Base-by-base conservation (phyloP, 23 tunicate species). In the Ascidia mentula region DNA sequence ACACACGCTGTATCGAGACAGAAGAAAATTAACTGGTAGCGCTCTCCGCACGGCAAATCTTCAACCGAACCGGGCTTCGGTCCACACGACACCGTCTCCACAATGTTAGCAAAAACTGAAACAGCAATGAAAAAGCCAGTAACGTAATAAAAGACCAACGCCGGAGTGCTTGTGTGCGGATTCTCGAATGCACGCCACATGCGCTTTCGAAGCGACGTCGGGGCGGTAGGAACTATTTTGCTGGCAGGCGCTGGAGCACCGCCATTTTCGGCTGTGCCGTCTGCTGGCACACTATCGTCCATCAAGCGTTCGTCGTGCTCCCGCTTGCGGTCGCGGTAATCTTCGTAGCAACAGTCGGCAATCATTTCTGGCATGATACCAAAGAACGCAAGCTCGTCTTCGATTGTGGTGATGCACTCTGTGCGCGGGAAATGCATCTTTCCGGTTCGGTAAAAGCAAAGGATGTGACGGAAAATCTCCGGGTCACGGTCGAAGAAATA, bases 61-160 rank as follows among this genome's bases (percentile, higher is more conserved):
- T 80, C 78, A 18, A 30, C n/a, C 31, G 92, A 75, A 7, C 81
- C 90, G 31, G 90, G 87, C 6, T 53, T 35, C 31, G 76, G 37
- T 0, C 99, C 90, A 82, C 91, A 95, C 36, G 92, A 86, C 30
- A 95, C 77, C 31, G 99, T 95, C 75, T 95, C 99, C n/a, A 95
- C 91, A 73, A 95, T 95, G 70, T 95, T 95, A 24, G 99, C 99
- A 70, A 95, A 75, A 72, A 95, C 99, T 37, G 99, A 95, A 12
- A 95, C 99, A 40, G 99, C 99, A n/a, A 95, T 95, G 77, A 95
- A 95, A 80, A 95, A 95, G 0, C 99, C 99, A 31, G 99, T 95
- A 3, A 95, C 99, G 77, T 95, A 95, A 80, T 95, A 95, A 80
- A 95, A 95, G 34, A 95, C 99, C n/a, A 95, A 85, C 6, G 99